Conservation (phyloP, 2,113 vertebrate species). For the Tachysurus vachellii region DNA sequence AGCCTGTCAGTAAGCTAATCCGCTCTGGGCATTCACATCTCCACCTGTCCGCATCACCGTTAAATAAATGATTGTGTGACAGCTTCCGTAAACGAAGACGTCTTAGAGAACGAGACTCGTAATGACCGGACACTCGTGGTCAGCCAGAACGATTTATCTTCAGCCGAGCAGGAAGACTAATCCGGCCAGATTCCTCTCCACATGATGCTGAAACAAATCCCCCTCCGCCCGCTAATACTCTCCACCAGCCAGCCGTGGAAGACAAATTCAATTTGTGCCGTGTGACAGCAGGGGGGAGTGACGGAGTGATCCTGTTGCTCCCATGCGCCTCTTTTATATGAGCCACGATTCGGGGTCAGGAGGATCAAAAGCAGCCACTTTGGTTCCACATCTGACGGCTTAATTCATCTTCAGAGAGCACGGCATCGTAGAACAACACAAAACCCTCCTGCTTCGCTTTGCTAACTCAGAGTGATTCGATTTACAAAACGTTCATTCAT, state of each 20-base stretch:
- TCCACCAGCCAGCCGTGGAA: constrained; percentile 69
- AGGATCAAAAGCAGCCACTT: constrained; percentile 67
- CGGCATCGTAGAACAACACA: not conserved
- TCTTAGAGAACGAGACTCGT: constrained; percentile 23
- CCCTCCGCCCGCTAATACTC: constrained; percentile 72
- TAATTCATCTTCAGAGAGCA: constrained; percentile 59
- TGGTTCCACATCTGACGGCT: constrained; percentile 54
- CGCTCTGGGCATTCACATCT: constrained; percentile 23
- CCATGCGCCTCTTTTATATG: constrained; percentile 63
- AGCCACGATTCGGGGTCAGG: constrained; percentile 60
- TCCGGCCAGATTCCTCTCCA: constrained; percentile 55
- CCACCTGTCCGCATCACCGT: not conserved
- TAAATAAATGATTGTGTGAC: constrained; percentile 17
- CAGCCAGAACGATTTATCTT: constrained; percentile 46
- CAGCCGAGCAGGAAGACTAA: constrained; percentile 39
- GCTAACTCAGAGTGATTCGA: not conserved
- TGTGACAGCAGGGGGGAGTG: constrained; percentile 71
- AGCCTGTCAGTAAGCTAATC: constrained; percentile 21
- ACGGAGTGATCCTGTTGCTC: constrained; percentile 8
- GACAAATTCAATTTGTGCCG: constrained; percentile 79
- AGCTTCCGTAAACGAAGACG: constrained; percentile 37
- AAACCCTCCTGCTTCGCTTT: not conserved
- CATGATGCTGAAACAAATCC: constrained; percentile 67
- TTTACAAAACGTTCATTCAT: not conserved
- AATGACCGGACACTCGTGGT: constrained; percentile 38